phyloP scores from a whole-genome alignment of 2,113 vertebrate genomes.

The Alexandromys fortis region DNA sequence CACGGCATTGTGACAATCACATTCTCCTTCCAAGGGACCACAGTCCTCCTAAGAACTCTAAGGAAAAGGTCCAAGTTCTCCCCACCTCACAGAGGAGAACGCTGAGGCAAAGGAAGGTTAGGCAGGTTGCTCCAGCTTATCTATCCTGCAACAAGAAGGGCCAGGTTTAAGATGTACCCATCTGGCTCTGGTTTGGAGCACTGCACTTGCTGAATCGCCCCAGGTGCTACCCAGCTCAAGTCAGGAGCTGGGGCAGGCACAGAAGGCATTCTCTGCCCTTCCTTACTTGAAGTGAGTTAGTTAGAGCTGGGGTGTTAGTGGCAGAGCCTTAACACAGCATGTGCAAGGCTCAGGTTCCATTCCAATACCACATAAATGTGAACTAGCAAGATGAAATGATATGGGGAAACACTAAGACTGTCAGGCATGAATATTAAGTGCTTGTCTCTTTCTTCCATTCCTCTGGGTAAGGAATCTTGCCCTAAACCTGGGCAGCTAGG shows the following conservation, averaged over 20 bases:
- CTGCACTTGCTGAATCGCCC: background rate
- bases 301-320: background rate
- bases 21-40: background rate
- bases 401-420: background rate
- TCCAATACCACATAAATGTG: background rate
- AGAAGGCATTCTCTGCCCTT: background rate
- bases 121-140: background rate
- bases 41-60: background rate
- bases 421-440: background rate
- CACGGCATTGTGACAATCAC: background rate
- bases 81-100: conserved; percentile 3
- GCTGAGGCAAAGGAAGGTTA: background rate
- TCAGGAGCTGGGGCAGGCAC: background rate
- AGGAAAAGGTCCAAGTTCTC: background rate
- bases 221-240: background rate
- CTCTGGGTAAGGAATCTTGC: background rate
- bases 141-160: background rate
- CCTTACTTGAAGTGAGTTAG: background rate
- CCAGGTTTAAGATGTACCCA: background rate
- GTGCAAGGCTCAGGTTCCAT: no score
- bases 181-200: background rate
- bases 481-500: background rate
- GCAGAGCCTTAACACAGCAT: background rate
- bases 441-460: background rate
- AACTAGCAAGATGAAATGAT: background rate